Evolutionary conservation across 1,140 invertebrate genomes (phyloP), one percentile per base, ranked within the genome.

Genomic region (Aphidius gifuensis): DNA sequence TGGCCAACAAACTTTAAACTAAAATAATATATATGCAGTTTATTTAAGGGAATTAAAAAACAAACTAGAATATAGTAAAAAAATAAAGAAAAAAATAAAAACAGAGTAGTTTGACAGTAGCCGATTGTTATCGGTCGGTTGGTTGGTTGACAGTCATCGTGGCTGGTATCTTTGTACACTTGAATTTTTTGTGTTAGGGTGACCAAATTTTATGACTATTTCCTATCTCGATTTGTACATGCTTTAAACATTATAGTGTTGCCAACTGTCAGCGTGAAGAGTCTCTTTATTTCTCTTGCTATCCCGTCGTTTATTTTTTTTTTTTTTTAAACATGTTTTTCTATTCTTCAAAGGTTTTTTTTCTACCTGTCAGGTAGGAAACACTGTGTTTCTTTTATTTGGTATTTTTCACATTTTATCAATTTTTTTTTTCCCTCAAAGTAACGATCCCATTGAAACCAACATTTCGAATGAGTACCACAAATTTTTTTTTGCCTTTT

Each of bases 61-160:
- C 16, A 42, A 55, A 55, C 53, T 40, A 11, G 53, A 39, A 43
- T 16, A 16, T 55, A 54, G 21, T 7, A 6, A 45, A 60, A n/a
- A 59, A 9, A 50, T 43, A 59, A 39, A 49, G n/a, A 9, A n/a
- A 32, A 1, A 32, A 42, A 60, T 32, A 16, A 42, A 23, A 16
- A 16, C 16, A 16, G 16, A 16, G 16, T 43, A 32, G 23, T 47
- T 32, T 46, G 59, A 43, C 44, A 32, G 59, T 61, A 61, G 59
- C 51, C 43, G 59, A 61, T 61, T 61, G 59, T 61, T 61, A 61
- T 61, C 59, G 44, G 50, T 54, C 32, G 49, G 50, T 61, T 51
- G 50, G 50, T 54, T 11, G 49, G 50, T 54, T 46, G 59, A 61
- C 50, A 61, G 59, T 54, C 42, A 44, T 54, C 43, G 50, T 47